A percentile compares a stretch with the other conserved stretches of the same genome.
These are phyloP conservation scores for Loripinus fragilis DNA, from an alignment of 2,888 invertebrate genomes.

Conservation along the genomic window DNA sequence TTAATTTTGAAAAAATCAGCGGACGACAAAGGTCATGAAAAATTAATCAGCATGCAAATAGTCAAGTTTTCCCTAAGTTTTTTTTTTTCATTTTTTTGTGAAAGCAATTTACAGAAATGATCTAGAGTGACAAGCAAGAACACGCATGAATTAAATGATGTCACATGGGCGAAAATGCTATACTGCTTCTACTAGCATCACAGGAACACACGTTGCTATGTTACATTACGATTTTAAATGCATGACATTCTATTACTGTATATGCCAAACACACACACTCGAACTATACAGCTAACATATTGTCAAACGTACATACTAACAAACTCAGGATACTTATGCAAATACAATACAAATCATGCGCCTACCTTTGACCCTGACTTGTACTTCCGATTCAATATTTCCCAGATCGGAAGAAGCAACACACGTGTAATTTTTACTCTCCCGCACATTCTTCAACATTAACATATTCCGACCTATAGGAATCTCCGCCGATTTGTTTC, in stretches of 20 bases:
- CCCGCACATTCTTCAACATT: constrained; percentile 92
- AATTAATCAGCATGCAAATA: too few relatives aligned
- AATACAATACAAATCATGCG: constrained; percentile 8
- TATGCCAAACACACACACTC: constrained; percentile 8
- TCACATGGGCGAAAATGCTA: neutral
- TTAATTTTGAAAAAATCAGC: too few relatives aligned
- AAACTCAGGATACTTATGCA: neutral
- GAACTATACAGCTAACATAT: neutral
- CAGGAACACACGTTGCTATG: neutral
- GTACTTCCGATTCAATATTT: constrained; percentile 93
- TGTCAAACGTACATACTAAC: neutral
- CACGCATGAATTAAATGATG: too few relatives aligned
- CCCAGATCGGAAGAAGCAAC: constrained; percentile 96
- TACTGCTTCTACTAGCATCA: constrained; percentile 6
- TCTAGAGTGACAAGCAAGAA: too few relatives aligned
- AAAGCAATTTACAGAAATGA: too few relatives aligned
- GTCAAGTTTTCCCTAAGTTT: too few relatives aligned
- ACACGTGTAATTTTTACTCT: constrained; percentile 98
- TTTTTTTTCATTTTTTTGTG: too few relatives aligned
- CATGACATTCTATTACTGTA: constrained; percentile 18
- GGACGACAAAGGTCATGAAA: too few relatives aligned
- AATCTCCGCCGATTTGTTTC: constrained; percentile 88
- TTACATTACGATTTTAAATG: neutral
- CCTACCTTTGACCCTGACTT: constrained; percentile 97
- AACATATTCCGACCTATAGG: constrained; percentile 91